phyloP scores from a whole-genome alignment of 2,797 vertebrate genomes.

The Clarias laeviceps region DNA sequence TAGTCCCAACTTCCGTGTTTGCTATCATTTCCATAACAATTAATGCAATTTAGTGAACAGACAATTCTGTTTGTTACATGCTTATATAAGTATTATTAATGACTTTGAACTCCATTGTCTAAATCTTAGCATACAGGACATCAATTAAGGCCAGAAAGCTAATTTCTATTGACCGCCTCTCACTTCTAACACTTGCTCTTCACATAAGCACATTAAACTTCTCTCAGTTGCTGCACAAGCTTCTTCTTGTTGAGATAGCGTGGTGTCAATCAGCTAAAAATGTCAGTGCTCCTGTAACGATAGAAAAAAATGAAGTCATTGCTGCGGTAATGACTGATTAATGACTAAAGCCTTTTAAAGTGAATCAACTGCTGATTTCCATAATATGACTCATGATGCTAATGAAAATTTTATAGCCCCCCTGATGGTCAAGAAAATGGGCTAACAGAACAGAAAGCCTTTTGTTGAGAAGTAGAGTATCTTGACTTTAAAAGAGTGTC shows the following conservation, averaged over 20 bases:
- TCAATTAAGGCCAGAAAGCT: not conserved
- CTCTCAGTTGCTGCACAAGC: not conserved
- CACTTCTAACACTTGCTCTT: slow-evolving; percentile 1
- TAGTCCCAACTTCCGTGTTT: not conserved
- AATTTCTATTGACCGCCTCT: slow-evolving; percentile 8
- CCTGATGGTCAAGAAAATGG: slow-evolving; percentile 48
- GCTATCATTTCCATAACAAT: not conserved
- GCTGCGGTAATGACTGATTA: slow-evolving; percentile 56
- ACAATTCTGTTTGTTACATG: not conserved
- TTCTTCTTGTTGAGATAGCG: slow-evolving; percentile 34
- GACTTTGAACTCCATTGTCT: not conserved
- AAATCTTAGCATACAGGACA: not conserved
- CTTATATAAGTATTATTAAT: slow-evolving; percentile 21
- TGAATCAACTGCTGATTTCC: slow-evolving; percentile 49
- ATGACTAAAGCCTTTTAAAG: slow-evolving; percentile 49
- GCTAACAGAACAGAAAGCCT: slow-evolving; percentile 31
- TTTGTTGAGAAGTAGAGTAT: slow-evolving; percentile 28
- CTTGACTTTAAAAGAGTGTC: slow-evolving; percentile 13
- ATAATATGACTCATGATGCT: slow-evolving; percentile 50
- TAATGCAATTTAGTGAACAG: not conserved
- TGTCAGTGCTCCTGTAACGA: slow-evolving; percentile 16
- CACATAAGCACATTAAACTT: not conserved
- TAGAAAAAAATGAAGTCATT: not conserved
- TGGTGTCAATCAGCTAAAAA: slow-evolving; percentile 18
- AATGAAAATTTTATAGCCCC: slow-evolving; percentile 51